Evolutionary conservation across 2,797 vertebrate species (phyloP), one percentile per base, ranked within the genome.

Genomic region (Scleropages formosus): DNA sequence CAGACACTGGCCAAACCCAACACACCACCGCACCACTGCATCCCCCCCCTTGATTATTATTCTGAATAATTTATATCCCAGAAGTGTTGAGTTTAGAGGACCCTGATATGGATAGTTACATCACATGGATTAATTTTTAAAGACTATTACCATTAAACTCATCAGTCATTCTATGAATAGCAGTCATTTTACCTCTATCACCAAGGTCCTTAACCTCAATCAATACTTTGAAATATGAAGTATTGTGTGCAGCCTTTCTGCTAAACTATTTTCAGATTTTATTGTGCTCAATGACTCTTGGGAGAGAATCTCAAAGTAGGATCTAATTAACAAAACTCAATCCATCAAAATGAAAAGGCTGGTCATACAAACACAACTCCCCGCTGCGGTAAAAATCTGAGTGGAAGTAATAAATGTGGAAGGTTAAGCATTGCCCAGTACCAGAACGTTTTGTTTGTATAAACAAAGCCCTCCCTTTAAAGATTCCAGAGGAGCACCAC

Each of bases 51-150:
- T n/a, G 49, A 64, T 77, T 67, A 63, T 66, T 62, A 65, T 4
- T 26, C 4, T 67, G 24, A 72, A 77, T 77, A 64, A 77, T 67
- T 73, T 59, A 60, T 20, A 12, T 4, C 2, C 20, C 60, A 51
- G 62, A 46, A 66, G 65, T 74, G 61, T 61, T 65, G 61, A 44
- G 69, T 63, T 77, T 65, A 67, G 47, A 39, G 4, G 16, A 62
- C 31, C 26, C n/a, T n/a, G 20, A 51, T 46, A 24, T 46, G 24
- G 27, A 67, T n/a, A 69, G 70, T 70, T 72, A 72, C 39, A 67
- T 67, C 39, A 60, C 56, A 26, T 68, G 62, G 53, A 67, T 71
- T 15, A 22, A 60, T 73, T 49, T 73, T 66, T 77, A 46, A 71
- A 76, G 47, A 65, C 44, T 15, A 24, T 12, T 44, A 27, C 39